Base-by-base conservation (phyloP, 2,797 vertebrate species). In the Orestias chungarensis region DNA sequence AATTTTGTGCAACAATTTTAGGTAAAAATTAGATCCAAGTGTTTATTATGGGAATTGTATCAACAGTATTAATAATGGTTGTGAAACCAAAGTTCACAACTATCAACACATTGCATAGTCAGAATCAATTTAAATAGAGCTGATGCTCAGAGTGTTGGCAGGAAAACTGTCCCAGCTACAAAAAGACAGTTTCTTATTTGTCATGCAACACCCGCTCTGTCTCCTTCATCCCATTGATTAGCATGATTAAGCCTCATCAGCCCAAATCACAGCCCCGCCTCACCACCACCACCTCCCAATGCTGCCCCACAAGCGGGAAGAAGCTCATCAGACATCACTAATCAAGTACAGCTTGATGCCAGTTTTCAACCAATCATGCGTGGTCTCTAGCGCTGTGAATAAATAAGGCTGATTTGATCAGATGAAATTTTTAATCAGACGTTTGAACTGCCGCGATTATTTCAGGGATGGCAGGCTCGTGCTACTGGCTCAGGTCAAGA, bases 171-270 rank as follows among this genome's bases (percentile, higher is more conserved):
- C 57, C 42, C 38, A 68, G 64, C 70, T 57, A 9, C 47, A 50
- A 7, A 64, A 33, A 64, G 12, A 61, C 9, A 9, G 3, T 65
- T 49, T 71, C 76, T 59, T 71, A 44, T 64, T 69, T 75, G 43
- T 73, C 44, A 64, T 73, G 73, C 59, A 49, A 35, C 55, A 47
- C 12, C 71, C 69, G 11, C 54, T 38, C n/a, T 49, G 8, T n/a
- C 73, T 68, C 49, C 74, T 44, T 25, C 52, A 81, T 79, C 68
- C 49, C 82, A 91, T 91, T 93, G 90, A 93, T 92, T 92, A 90
- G 85, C 78, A 78, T 90, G 87, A 94, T 93, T 91, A 92, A 89
- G 82, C 81, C 86, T 93, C 89, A 93, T 94, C 90, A 91, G 73
- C 79, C 83, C 88, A 90, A 88, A 92, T 93, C 90, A 91, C 84